Conservation (phyloP, 2,888 invertebrate genomes). For the Harpalus rufipes region DNA sequence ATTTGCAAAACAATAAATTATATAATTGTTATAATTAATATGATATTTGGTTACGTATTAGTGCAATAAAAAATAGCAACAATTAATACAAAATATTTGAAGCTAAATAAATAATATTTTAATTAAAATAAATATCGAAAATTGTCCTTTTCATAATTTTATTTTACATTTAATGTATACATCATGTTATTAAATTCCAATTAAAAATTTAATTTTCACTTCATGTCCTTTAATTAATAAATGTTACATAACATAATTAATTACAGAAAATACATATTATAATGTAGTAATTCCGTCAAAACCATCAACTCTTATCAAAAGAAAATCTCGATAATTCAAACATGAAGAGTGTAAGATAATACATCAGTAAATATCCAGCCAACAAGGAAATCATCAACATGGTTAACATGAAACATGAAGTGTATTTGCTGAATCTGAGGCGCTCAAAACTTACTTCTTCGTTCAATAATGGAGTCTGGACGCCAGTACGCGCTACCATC, state of each 20-base stretch:
- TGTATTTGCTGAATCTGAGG: background rate
- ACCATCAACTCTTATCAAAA: background rate
- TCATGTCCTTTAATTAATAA: background rate
- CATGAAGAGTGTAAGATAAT: conserved; percentile 42
- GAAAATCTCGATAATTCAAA: conserved; percentile 16
- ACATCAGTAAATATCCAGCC: conserved; percentile 35
- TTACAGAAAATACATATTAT: background rate
- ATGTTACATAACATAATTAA: background rate
- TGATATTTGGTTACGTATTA: too few relatives aligned
- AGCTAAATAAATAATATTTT: background rate
- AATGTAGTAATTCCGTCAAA: background rate
- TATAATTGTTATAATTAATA: too few relatives aligned
- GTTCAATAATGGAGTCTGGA: conserved; percentile 60
- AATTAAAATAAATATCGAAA: background rate
- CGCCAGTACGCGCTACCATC: conserved; percentile 53
- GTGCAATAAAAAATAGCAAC: background rate
- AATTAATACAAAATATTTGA: background rate
- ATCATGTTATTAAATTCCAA: background rate
- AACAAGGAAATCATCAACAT: conserved; percentile 40
- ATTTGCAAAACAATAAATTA: too few relatives aligned
- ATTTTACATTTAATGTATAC: background rate
- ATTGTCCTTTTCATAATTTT: background rate
- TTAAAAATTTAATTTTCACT: background rate
- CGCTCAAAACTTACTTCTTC: conserved; percentile 60
- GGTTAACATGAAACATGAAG: conserved; percentile 13